These are phyloP conservation scores for Nannoperca australis DNA, from an alignment of 2,797 vertebrate genomes.

Conservation along the genomic window DNA sequence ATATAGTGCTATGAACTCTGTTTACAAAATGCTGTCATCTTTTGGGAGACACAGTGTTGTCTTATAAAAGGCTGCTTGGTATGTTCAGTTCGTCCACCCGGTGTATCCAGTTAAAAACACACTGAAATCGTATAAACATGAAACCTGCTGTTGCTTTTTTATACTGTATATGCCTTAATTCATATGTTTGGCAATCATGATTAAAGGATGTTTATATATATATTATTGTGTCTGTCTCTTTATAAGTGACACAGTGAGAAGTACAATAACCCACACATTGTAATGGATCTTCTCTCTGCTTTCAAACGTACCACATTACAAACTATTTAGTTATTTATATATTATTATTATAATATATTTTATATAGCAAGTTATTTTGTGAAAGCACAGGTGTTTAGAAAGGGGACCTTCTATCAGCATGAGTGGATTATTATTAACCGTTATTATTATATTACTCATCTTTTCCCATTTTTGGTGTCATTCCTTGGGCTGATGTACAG, in stretches of 20 bases:
- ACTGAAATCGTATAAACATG: slow-evolving; percentile 92
- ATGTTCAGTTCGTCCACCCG: slow-evolving; percentile 91
- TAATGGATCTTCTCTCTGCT: too few species aligned
- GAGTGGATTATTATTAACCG: too few species aligned
- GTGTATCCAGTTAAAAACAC: slow-evolving; percentile 85
- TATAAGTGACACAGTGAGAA: too few species aligned
- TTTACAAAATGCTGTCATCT: slow-evolving; percentile 93
- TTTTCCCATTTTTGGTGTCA: neutral
- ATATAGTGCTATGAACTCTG: slow-evolving; percentile 97
- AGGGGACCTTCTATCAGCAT: neutral
- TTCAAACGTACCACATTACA: too few species aligned
- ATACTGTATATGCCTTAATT: slow-evolving; percentile 99
- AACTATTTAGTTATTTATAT: too few species aligned
- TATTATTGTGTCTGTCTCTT: slow-evolving; percentile 27
- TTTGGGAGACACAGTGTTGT: slow-evolving; percentile 89
- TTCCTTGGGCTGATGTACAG: neutral
- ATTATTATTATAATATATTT: too few species aligned
- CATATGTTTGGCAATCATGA: slow-evolving; percentile 99
- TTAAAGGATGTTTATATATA: slow-evolving; percentile 91
- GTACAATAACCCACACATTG: too few species aligned
- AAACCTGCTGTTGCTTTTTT: slow-evolving; percentile 96
- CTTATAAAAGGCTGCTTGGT: slow-evolving; percentile 92
- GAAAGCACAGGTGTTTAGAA: neutral
- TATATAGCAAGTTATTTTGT: neutral
- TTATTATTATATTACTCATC: neutral